A percentile compares a stretch with the other conserved stretches of the same genome.
These are phyloP conservation scores for Itoplectis maculator DNA, from an alignment of 2,888 invertebrate species.

Conservation along the genomic window DNA sequence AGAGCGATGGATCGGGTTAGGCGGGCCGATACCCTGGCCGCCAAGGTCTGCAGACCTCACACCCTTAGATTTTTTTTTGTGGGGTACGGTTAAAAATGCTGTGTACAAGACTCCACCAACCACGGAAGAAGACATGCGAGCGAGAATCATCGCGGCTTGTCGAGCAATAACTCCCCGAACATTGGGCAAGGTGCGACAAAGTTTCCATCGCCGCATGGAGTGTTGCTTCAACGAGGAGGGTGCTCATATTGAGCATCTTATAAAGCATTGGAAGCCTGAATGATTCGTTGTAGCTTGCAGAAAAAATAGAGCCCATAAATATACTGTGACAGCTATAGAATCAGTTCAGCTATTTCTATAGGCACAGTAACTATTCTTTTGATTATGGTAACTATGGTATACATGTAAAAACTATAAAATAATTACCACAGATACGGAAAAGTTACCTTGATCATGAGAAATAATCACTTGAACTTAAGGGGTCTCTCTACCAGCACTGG, in stretches of 20 bases:
- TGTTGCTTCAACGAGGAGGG: background rate
- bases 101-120: conserved; percentile 19
- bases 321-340: no score
- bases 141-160: conserved; percentile 22
- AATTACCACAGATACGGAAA: no score
- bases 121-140: conserved; percentile 12
- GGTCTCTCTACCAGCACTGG: no score
- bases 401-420: no score
- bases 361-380: no score
- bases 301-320: no score
- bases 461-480: no score
- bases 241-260: background rate
- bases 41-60: conserved; percentile 55
- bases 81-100: conserved; percentile 31
- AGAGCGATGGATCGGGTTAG: conserved; percentile 27
- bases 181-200: background rate
- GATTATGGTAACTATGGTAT: no score
- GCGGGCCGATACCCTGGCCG: conserved; percentile 39
- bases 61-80: conserved; percentile 53
- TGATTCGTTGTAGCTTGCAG: no score
- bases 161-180: background rate
- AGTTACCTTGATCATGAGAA: no score
- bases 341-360: no score
- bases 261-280: background rate
- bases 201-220: background rate